Conservation (phyloP, 2,797 vertebrate species). For the Mallotus villosus region DNA sequence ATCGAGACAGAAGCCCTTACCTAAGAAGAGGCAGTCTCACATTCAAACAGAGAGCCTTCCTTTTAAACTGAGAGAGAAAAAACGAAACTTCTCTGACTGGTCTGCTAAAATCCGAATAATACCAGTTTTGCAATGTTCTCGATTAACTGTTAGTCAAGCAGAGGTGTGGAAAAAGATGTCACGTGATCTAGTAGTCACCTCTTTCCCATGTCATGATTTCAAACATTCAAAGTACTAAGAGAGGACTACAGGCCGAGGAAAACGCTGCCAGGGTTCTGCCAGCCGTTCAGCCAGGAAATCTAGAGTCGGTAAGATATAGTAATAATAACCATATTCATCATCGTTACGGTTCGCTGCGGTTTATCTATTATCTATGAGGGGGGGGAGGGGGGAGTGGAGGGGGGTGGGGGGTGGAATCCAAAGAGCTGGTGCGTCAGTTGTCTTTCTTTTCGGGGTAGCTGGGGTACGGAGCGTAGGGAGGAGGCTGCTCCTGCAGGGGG, state of each 20-base stretch:
- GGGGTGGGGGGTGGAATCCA: conserved; percentile 68
- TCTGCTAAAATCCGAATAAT: no score
- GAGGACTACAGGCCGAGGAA: neutral
- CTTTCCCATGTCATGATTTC: neutral
- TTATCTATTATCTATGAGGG: conserved; percentile 20
- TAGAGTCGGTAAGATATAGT: neutral
- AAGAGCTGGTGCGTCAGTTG: conserved; percentile 81
- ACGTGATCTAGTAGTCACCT: neutral
- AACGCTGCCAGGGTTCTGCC: conserved; percentile 29
- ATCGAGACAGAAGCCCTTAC: neutral
- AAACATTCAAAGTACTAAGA: neutral
- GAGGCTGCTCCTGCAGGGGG: conserved; percentile 81
- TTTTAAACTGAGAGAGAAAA: conserved; percentile 15
- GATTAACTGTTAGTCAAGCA: neutral
- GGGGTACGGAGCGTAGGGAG: conserved; percentile 83
- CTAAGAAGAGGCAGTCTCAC: neutral
- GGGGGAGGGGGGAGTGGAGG: conserved; percentile 31
- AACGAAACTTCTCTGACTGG: no score
- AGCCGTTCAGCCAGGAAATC: neutral
- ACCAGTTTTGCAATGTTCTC: neutral
- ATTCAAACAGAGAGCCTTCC: conserved; percentile 26
- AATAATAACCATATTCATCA: conserved; percentile 1
- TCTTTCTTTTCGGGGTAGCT: conserved; percentile 85
- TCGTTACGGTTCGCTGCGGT: conserved; percentile 21
- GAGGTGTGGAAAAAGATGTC: neutral